Evolutionary conservation across 2,797 vertebrate species (phyloP).

Genomic region (Sebastolobus alascanus): DNA sequence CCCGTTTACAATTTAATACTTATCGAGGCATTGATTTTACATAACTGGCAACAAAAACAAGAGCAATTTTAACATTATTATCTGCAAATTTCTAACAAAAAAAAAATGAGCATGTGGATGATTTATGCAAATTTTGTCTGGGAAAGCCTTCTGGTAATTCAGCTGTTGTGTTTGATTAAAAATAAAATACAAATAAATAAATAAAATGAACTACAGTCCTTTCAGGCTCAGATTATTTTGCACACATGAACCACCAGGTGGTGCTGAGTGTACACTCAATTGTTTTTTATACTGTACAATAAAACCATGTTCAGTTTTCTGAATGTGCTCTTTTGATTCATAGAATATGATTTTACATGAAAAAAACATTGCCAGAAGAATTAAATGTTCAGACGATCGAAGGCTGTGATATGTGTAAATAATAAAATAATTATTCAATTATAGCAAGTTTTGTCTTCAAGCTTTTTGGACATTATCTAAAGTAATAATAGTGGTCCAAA

Average conservation of each 20-base stretch:
- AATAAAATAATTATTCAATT: no score
- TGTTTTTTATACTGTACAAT: not conserved
- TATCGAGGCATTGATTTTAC: rapidly evolving
- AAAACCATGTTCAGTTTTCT: no score
- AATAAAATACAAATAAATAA: not conserved
- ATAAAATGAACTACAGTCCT: not conserved
- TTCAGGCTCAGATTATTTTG: not conserved
- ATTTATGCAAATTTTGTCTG: not conserved
- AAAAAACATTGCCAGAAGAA: no score
- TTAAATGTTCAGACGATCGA: no score
- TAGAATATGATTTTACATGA: no score
- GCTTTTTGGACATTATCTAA: no score
- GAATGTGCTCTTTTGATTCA: no score
- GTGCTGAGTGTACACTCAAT: slow-evolving; percentile 3
- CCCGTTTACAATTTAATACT: not conserved
- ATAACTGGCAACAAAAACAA: not conserved
- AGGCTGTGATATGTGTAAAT: no score
- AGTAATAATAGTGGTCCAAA: no score
- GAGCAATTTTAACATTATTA: not conserved
- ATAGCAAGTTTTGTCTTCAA: no score
- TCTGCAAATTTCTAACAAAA: not conserved
- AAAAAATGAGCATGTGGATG: not conserved
- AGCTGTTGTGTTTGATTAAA: not conserved
- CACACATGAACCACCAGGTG: slow-evolving; percentile 49
- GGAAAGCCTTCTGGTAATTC: not conserved